phyloP scores from a whole-genome alignment of 35 echinoderm and acorn worm genomes.

The Diadema setosum region DNA sequence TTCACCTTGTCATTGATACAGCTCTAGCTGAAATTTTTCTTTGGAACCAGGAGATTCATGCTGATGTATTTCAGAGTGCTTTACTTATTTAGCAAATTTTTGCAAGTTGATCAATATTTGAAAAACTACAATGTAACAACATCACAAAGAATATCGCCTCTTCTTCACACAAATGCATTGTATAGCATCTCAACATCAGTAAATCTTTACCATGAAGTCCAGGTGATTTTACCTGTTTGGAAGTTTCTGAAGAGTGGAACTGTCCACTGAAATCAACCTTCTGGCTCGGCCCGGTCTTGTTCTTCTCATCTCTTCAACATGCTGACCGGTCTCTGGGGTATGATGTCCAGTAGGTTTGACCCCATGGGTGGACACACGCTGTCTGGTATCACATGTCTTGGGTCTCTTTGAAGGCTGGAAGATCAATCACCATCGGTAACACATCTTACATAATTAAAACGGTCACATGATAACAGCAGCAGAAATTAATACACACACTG shows the following conservation, averaged over 20 bases:
- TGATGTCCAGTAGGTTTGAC: not conserved
- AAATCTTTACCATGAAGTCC: too few species aligned
- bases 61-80: not conserved
- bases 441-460: too few species aligned
- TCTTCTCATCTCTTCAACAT: not conserved
- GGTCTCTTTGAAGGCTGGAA: constrained; percentile 8
- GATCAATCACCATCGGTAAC: too few species aligned
- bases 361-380: not conserved
- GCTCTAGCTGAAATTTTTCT: not conserved
- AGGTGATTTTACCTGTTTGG: constrained; percentile 5
- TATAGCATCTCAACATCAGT: not conserved
- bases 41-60: not conserved
- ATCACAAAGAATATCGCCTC: too few species aligned
- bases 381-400: not conserved
- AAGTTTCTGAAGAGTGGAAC: not conserved
- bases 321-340: not conserved
- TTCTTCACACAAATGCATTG: not conserved
- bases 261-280: constrained; percentile 22
- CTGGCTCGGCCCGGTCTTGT: not conserved
- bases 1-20: not conserved
- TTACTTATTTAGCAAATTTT: too few species aligned
- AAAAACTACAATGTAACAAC: too few species aligned
- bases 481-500: too few species aligned
- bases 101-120: too few species aligned
- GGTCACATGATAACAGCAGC: too few species aligned